Evolutionary conservation across 2,888 invertebrate genomes (phyloP), one percentile per base, ranked within the genome.

Genomic region (Andrena camellia): DNA sequence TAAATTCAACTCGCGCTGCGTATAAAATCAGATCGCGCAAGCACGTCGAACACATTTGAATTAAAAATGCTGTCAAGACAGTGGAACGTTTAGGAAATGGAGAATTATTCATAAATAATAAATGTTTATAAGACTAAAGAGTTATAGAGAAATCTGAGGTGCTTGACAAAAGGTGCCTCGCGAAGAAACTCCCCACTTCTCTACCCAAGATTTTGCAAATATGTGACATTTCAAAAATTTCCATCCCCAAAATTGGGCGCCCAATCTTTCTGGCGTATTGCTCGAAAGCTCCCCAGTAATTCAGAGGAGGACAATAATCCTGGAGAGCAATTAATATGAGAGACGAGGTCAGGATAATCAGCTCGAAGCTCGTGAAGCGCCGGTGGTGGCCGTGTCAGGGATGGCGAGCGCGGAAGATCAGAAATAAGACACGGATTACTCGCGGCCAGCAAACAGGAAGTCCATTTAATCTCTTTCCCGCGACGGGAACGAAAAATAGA

Each of bases 391-490:
- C 4, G 26, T n/a, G 67, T 17, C 17, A 2, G 17, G n/a, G 57
- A n/a, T 4, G 26, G 33, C 7, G 52, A 7, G 57, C 57, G 69
- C 33, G 42, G 29, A 60, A 69, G 70, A 42, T 59, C 70, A 42
- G 70, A 70, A 70, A 70, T 59, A 70, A 70, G 70, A 70, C 70
- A 26, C 57, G 77, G 57, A 66, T 50, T 60, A 50, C 64, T 50
- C 60, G 78, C 66, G 52, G 71, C 48, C 66, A 33, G 71, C 17
- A 48, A 78, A 71, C 72, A 72, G 52, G 71, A 67, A 78, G 78
- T 78, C 66, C 79, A 78, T 81, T 78, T 81, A 81, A 81, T 78
- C 81, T 79, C 50, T 42, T 66, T 35, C 26, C 20, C 29, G 64
- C 62, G 31, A 33, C 29, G n/a, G 35, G 62, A 7, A 23, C 54